Conservation (phyloP, 2,888 invertebrate species). For the Dasypolia templi region DNA sequence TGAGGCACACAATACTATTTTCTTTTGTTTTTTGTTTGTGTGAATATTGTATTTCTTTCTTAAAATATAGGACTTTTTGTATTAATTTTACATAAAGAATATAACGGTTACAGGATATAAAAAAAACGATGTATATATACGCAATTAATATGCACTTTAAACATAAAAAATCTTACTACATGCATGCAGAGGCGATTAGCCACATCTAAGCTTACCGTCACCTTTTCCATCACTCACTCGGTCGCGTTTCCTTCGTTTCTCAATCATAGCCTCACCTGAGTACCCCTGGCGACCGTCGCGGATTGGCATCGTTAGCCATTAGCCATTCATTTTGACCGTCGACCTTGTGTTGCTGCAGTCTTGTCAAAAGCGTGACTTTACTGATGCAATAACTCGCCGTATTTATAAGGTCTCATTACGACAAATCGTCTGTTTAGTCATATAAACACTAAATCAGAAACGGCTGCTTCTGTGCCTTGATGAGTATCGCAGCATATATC, state of each 20-base stretch:
- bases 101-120: too few relatives aligned
- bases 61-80: too few relatives aligned
- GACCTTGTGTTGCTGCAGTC: constrained; percentile 40
- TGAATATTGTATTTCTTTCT: too few relatives aligned
- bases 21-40: too few relatives aligned
- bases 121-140: too few relatives aligned
- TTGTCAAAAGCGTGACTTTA: constrained; percentile 48
- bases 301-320: constrained; percentile 24
- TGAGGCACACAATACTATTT: too few relatives aligned
- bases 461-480: neutral
- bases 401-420: constrained; percentile 51
- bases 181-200: neutral
- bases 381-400: constrained; percentile 43
- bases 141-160: neutral
- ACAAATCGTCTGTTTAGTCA: constrained; percentile 17
- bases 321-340: constrained; percentile 38
- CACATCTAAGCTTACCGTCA: constrained; percentile 8
- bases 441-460: neutral
- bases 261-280: constrained; percentile 12
- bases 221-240: neutral
- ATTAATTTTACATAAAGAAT: too few relatives aligned
- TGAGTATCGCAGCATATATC: neutral
- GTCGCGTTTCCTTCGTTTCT: constrained; percentile 41
- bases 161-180: neutral
- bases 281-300: constrained; percentile 29